A percentile compares a stretch with the other conserved stretches of the same genome.
Conservation (phyloP, 2,797 vertebrate genomes). For the Pteropus rufus region DNA sequence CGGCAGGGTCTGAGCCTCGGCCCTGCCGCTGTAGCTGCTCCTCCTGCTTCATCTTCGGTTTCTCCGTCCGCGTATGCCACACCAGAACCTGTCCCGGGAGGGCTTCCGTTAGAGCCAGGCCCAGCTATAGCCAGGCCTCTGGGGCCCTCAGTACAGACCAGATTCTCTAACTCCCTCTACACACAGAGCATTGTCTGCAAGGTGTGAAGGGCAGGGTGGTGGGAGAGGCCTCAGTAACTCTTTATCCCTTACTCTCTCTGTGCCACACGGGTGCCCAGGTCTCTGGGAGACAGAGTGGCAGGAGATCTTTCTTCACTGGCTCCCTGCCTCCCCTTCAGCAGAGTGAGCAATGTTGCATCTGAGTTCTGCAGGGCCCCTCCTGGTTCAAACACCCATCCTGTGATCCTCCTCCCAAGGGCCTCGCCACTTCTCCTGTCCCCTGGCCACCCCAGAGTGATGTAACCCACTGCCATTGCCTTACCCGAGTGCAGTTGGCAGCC, state of each 20-base stretch:
- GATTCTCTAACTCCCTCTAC: neutral
- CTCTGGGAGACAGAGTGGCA: neutral
- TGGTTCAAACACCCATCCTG: neutral
- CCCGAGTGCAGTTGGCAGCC: slow-evolving; percentile 92
- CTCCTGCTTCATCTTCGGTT: slow-evolving; percentile 95
- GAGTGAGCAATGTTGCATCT: neutral
- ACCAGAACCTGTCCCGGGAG: slow-evolving; percentile 88
- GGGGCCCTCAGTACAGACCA: neutral
- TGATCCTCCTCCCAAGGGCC: neutral
- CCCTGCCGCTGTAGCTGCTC: slow-evolving; percentile 92
- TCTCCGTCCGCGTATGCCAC: slow-evolving; percentile 96
- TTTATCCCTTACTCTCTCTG: neutral
- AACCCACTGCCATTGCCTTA: slow-evolving; percentile 60
- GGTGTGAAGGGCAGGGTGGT: neutral
- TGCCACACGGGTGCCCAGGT: neutral
- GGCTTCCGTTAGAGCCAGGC: neutral
- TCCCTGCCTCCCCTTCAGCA: neutral
- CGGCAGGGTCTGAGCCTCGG: slow-evolving; percentile 89
- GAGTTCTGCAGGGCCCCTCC: neutral
- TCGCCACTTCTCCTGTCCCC: neutral
- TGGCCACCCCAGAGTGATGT: neutral
- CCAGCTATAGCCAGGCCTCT: neutral
- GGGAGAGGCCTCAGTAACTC: neutral
- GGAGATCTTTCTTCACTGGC: neutral
- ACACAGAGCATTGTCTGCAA: neutral